Evolutionary conservation across 1,140 invertebrate genomes (phyloP).

Genomic region (Drosophila oshimai): DNA sequence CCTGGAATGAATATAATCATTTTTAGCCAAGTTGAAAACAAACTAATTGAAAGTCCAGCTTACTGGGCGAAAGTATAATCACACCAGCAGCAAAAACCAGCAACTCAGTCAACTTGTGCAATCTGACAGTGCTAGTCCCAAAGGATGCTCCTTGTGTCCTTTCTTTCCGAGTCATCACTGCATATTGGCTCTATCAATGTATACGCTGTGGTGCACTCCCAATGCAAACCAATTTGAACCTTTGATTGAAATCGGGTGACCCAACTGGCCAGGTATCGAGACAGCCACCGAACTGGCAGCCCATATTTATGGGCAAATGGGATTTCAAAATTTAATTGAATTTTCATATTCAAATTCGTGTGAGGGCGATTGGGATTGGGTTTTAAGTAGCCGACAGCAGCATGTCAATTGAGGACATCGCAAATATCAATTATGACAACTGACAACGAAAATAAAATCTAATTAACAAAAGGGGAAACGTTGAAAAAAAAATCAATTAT

Average conservation of each 20-base stretch:
- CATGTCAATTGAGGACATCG: slow-evolving; percentile 29
- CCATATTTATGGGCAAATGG: slow-evolving; percentile 59
- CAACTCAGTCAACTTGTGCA: slow-evolving; percentile 9
- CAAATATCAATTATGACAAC: slow-evolving; percentile 74
- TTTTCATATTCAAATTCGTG: slow-evolving; percentile 77
- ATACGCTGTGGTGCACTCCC: slow-evolving; percentile 10
- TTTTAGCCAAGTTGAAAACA: too few relatives aligned
- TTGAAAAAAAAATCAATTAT: slow-evolving; percentile 73
- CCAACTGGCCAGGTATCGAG: slow-evolving; percentile 34
- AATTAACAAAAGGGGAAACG: slow-evolving; percentile 12
- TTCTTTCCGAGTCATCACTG: slow-evolving; percentile 16
- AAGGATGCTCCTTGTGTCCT: slow-evolving; percentile 34
- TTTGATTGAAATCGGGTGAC: slow-evolving; percentile 73
- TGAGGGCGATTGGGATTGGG: too few relatives aligned
- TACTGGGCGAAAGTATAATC: slow-evolving; percentile 53
- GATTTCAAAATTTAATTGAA: slow-evolving; percentile 81
- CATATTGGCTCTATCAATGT: slow-evolving; percentile 46
- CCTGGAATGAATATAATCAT: too few relatives aligned
- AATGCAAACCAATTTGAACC: slow-evolving; percentile 41
- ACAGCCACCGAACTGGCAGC: slow-evolving; percentile 30
- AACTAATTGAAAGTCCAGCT: too few relatives aligned
- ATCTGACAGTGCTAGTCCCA: too few relatives aligned
- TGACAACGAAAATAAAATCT: slow-evolving; percentile 10
- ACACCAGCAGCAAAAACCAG: too few relatives aligned
- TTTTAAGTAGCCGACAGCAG: too few relatives aligned